Evolutionary conservation across 2,888 invertebrate species (phyloP), one percentile per base, ranked within the genome.

Genomic region (Acanthosoma haemorrhoidale): DNA sequence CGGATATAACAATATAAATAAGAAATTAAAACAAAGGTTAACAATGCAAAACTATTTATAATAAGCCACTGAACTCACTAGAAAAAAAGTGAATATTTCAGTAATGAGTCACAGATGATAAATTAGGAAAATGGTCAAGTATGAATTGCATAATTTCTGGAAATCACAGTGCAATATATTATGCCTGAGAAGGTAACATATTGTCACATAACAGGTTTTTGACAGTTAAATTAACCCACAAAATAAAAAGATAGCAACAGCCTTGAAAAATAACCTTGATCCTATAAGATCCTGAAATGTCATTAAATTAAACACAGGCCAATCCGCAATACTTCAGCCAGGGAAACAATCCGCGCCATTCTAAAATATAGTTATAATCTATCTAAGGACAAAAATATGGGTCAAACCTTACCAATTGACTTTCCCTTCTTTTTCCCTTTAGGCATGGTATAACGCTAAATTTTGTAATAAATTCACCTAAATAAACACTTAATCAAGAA

Each of bases 341-440:
- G 68, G 5, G 38, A n/a, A 59, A 51, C 66, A 58, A 43, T 41
- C 61, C 69, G 67, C 43, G 69, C 69, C 67, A 63, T 69, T 25
- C 13, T 16, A 36, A 39, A 38, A 68, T 29, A 16, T 6, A 41
- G 39, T 32, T 18, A 57, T 59, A 58, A 38, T 60, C 16, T 25
- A 71, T 31, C 6, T 18, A 38, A 18, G 25, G 38, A 29, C 6
- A 29, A 34, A 38, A 61, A 64, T 29, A 64, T 64, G 39, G 64
- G 64, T 41, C 64, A 41, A 64, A 39, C 9, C 74, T 72, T 60
- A 74, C 74, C 75, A 57, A 88, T 87, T 82, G 84, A 86, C 84
- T 87, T 88, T 83, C 86, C 86, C 84, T 85, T 88, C 83, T 86
- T 86, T 83, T 87, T 86, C 81, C 88, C 87, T 85, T 88, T 89